Evolutionary conservation across 2,113 vertebrate genomes (phyloP).

Genomic region (Microtus ochrogaster): DNA sequence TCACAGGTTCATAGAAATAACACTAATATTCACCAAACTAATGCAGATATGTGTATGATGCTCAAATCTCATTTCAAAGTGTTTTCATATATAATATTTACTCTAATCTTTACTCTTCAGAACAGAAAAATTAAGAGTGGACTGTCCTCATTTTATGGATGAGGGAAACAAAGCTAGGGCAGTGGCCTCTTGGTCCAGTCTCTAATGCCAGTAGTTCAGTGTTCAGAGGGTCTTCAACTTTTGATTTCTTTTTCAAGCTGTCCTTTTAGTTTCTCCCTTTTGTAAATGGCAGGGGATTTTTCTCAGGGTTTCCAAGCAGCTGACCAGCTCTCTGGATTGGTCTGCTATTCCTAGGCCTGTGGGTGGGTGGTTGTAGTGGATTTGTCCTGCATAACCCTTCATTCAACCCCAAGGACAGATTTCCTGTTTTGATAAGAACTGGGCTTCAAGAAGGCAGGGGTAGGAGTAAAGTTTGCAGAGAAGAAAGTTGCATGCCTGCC

Average conservation of each 20-base stretch:
- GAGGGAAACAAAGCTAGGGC: neutral
- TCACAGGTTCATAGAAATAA: neutral
- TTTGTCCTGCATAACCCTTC: slow-evolving; percentile 21
- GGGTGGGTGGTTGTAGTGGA: neutral
- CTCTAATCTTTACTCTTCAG: neutral
- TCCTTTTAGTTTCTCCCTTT: slow-evolving; percentile 37
- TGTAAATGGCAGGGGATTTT: neutral
- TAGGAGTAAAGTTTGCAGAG: neutral
- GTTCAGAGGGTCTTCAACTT: neutral
- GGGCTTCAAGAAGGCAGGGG: slow-evolving; percentile 22
- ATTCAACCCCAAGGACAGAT: slow-evolving; percentile 31
- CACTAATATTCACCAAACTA: neutral
- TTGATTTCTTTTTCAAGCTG: slow-evolving; percentile 10
- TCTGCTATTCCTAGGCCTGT: slow-evolving; percentile 19
- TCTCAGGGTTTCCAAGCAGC: neutral
- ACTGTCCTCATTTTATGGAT: neutral
- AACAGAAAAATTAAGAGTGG: neutral
- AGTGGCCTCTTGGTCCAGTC: neutral
- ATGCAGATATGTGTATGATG: neutral
- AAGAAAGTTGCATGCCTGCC: slow-evolving; percentile 12
- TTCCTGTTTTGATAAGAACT: slow-evolving; percentile 61
- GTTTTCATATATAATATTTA: neutral
- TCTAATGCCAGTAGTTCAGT: neutral
- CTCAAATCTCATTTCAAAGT: slow-evolving; percentile 27
- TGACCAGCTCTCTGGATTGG: neutral